Base-by-base conservation (phyloP, 2,797 vertebrate species). In the Dromococcyx pavoninus region DNA sequence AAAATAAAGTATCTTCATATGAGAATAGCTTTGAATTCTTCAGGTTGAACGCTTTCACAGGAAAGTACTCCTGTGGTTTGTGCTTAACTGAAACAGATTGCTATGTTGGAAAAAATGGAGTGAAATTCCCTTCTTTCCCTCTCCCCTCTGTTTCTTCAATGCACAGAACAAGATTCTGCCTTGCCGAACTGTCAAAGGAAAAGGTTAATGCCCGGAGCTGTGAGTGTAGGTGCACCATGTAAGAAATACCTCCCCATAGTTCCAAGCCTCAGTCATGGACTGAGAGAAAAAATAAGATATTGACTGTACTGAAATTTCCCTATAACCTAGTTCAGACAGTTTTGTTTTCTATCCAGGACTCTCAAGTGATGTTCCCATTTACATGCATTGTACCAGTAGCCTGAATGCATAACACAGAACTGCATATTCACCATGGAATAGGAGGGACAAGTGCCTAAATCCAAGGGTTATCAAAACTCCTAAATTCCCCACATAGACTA, bases 21-120 rank as follows among this genome's bases (percentile, higher is more conserved):
- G 2, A 57, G 12, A 83, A 60, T 4, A 53, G 32, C 30, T 74
- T 86, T 44, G 25, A 80, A 65, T 90, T 66, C 43, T 66, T 33
- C 28, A 65, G 53, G 37, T 19, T 64, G 39, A 72, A 72, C 21
- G 5, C 7, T 54, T 41, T 88, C 28, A 25, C 2, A 1, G 27
- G 8, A 8, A 28, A 73, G 9, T 67, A 78, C 5, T 53, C 18
- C 2, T 1, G 9, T 2, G 1, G 17, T 30, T 66, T 11, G 4
- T 5, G 4, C 28, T 73, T 17, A 62, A 4, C 4, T 18, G 22
- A 76, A 76, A 46, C 14, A 73, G 5, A 27, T 35, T 33, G 13
- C 12, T 61, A 23, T 5, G 17, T 22, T 54, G 27, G 48, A 50
- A 53, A 58, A 78, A 23, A 64, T 1, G 3, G 28, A 81, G 25